Evolutionary conservation across 2,797 vertebrate species (phyloP).

Genomic region (Phalanger gymnotis): DNA sequence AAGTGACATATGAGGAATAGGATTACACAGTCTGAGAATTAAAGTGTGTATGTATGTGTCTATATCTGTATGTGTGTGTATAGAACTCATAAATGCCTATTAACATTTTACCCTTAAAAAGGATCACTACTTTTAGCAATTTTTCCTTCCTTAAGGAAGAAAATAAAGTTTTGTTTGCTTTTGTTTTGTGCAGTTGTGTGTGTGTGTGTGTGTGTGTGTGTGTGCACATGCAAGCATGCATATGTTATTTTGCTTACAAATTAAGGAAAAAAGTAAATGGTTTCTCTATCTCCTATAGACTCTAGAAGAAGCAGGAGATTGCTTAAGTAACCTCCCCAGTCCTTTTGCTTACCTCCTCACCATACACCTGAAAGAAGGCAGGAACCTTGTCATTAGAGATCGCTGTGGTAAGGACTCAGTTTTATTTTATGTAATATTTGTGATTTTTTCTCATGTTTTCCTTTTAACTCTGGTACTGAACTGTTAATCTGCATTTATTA

Average conservation of each 20-base stretch:
- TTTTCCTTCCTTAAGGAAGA: background rate
- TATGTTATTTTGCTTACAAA: background rate
- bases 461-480: background rate
- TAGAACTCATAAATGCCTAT: background rate
- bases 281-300: conserved; percentile 73
- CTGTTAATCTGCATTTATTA: background rate
- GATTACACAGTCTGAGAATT: background rate
- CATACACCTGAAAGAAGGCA: conserved; percentile 93
- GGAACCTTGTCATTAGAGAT: conserved; percentile 92
- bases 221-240: background rate
- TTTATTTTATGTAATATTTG: rapidly evolving
- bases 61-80: background rate
- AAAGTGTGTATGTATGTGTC: background rate
- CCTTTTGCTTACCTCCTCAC: conserved; percentile 92
- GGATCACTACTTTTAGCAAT: background rate
- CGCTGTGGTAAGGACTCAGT: conserved; percentile 90
- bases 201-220: too few relatives aligned
- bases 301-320: conserved; percentile 78
- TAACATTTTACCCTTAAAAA: background rate
- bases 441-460: rapidly evolving
- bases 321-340: conserved; percentile 80
- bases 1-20: background rate
- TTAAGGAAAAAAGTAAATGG: background rate
- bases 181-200: background rate
- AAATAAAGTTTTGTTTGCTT: background rate